phyloP scores from a whole-genome alignment of 2,888 invertebrate genomes.

The Eupithecia subumbrata region DNA sequence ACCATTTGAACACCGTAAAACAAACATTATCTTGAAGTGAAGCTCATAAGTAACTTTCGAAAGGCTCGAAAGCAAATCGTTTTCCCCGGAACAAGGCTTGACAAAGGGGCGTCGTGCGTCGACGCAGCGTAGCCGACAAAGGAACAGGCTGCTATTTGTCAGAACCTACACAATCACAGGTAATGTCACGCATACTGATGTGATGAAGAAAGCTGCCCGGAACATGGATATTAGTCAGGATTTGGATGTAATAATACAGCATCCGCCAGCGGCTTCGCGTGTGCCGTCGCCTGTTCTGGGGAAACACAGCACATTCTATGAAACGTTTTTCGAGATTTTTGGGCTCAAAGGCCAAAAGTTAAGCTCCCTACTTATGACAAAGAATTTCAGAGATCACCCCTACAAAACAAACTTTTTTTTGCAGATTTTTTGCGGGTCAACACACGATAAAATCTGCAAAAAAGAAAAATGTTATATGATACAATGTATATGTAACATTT shows the following conservation, averaged over 20 bases:
- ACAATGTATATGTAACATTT: too few relatives aligned
- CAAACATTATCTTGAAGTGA: constrained; percentile 13
- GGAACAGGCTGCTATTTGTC: constrained; percentile 69
- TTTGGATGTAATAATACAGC: neutral
- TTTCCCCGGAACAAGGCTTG: constrained; percentile 60
- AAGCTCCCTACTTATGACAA: neutral
- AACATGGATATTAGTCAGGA: constrained; percentile 18
- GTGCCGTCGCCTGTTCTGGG: neutral
- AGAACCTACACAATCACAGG: constrained; percentile 60
- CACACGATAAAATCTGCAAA: too few relatives aligned
- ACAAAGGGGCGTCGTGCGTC: constrained; percentile 67
- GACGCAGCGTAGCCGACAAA: constrained; percentile 66
- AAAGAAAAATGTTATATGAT: too few relatives aligned
- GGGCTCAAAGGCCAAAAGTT: too few relatives aligned
- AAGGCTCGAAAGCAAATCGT: constrained; percentile 29
- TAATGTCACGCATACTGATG: constrained; percentile 66
- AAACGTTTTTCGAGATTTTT: neutral
- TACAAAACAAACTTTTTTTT: neutral
- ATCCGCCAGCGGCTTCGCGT: neutral
- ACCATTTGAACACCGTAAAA: constrained; percentile 11
- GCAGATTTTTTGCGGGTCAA: too few relatives aligned
- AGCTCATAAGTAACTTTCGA: constrained; percentile 17
- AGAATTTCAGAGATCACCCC: neutral
- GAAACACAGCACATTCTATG: neutral
- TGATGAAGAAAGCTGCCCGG: constrained; percentile 46